phyloP scores from a whole-genome alignment of 2,888 invertebrate genomes.

The Cataglyphis altisquamis region DNA sequence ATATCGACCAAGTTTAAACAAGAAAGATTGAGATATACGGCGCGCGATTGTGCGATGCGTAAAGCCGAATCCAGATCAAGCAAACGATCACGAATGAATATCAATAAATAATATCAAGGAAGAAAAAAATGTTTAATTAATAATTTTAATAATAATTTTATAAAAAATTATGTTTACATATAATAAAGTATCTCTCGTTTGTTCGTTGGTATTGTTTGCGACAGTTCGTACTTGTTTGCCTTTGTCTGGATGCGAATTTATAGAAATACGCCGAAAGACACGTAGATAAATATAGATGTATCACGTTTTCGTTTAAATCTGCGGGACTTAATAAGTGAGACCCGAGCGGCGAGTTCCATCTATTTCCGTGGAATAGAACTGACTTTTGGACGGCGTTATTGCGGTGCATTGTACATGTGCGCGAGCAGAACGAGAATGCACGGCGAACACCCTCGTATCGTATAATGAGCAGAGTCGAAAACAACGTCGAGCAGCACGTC shows the following conservation, averaged over 20 bases:
- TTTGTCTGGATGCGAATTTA: not conserved
- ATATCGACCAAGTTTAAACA: not conserved
- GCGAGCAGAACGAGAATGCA: constrained; percentile 45
- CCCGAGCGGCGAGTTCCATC: constrained; percentile 32
- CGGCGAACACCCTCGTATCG: constrained; percentile 44
- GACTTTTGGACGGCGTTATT: constrained; percentile 50
- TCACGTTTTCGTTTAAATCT: constrained; percentile 24
- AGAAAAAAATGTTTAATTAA: not conserved
- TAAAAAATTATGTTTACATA: not conserved
- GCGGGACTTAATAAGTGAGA: constrained; percentile 33
- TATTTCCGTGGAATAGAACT: constrained; percentile 29
- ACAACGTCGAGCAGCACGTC: not conserved
- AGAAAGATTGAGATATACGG: constrained; percentile 4
- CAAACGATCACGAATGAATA: not conserved
- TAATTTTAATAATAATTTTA: not conserved
- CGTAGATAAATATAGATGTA: not conserved
- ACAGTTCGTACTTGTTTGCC: not conserved
- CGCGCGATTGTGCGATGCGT: not conserved
- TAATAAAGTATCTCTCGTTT: not conserved
- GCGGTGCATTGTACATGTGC: constrained; percentile 48
- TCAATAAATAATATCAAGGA: not conserved
- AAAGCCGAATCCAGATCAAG: not conserved
- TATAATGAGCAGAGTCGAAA: constrained; percentile 40
- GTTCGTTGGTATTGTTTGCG: not conserved
- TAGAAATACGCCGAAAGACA: not conserved